These are phyloP conservation scores for Tylochromis polylepis DNA, from an alignment of 2,113 vertebrate genomes.

Conservation along the genomic window DNA sequence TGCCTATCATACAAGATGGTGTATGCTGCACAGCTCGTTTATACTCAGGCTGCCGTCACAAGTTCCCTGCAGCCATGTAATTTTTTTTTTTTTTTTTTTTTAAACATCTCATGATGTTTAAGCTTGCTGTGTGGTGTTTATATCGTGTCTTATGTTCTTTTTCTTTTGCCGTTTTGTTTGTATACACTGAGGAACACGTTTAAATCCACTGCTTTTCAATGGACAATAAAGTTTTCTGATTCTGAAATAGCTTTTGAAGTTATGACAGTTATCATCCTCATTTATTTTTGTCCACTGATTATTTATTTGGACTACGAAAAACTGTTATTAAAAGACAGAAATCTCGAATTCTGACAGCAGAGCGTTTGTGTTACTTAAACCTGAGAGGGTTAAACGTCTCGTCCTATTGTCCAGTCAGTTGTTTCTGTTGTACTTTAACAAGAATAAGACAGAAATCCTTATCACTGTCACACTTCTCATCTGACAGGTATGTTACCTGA, in stretches of 20 bases:
- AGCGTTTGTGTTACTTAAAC: background rate
- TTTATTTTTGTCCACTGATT: background rate
- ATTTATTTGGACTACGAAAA: background rate
- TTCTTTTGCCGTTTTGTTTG: background rate
- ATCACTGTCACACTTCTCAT: background rate
- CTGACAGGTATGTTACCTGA: background rate
- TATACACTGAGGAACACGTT: background rate
- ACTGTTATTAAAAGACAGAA: background rate
- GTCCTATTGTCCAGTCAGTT: background rate
- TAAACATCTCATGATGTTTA: background rate
- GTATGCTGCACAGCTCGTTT: background rate
- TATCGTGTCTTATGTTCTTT: background rate
- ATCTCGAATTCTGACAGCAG: accelerated
- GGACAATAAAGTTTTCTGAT: background rate
- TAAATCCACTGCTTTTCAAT: background rate
- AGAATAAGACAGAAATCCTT: background rate
- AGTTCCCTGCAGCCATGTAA: background rate
- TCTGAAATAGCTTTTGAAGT: background rate
- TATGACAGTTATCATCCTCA: accelerated
- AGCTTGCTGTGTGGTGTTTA: background rate
- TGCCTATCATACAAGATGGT: background rate
- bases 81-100: background rate
- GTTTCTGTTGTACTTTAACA: background rate
- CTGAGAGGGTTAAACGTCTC: background rate
- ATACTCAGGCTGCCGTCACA: background rate